Conservation (phyloP, 2,888 invertebrate genomes). For the Pterostichus niger region DNA sequence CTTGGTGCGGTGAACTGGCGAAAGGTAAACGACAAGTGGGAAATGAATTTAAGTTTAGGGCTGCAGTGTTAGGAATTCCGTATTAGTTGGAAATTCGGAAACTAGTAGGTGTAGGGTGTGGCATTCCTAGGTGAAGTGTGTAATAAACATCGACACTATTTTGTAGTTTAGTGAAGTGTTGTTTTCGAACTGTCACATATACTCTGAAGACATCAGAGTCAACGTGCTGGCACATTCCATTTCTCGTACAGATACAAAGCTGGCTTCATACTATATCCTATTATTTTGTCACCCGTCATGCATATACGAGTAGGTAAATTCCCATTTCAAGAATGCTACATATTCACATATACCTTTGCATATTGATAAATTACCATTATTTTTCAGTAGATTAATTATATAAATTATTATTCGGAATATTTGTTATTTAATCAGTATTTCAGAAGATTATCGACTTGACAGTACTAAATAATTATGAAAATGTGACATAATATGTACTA, state of each 20-base stretch:
- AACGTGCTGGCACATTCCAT: constrained; percentile 41
- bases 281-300: constrained; percentile 2
- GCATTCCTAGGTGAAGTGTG: constrained; percentile 54
- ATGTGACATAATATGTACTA: too few relatives aligned
- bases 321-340: neutral
- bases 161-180: constrained; percentile 55
- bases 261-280: neutral
- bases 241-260: constrained; percentile 13
- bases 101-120: neutral
- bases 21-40: neutral
- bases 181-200: constrained; percentile 62
- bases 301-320: neutral
- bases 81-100: constrained; percentile 41
- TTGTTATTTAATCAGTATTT: too few relatives aligned
- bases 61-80: constrained; percentile 1
- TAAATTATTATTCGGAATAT: neutral
- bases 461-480: too few relatives aligned
- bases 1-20: neutral
- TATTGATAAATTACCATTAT: constrained; percentile 21
- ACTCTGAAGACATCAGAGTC: constrained; percentile 52
- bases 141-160: constrained; percentile 60
- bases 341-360: neutral
- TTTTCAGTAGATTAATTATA: neutral
- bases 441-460: too few relatives aligned
- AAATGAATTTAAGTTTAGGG: neutral